A percentile compares a stretch with the other conserved stretches of the same genome.
These are phyloP conservation scores for Sisyra nigra DNA, from an alignment of 2,888 invertebrate genomes.

Conservation along the genomic window DNA sequence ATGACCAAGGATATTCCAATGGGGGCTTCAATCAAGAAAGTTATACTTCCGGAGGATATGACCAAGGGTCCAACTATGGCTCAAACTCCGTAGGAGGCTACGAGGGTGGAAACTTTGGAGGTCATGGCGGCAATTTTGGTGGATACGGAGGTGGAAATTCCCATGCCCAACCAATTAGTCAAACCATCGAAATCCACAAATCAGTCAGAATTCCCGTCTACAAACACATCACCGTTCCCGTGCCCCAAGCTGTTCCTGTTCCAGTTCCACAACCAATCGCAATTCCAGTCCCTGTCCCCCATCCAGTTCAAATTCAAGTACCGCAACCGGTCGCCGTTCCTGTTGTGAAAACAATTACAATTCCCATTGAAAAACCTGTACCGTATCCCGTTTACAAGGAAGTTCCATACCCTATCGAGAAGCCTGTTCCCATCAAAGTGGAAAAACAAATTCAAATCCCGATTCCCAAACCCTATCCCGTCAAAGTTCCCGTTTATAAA, in stretches of 20 bases:
- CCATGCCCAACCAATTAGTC: constrained; percentile 34
- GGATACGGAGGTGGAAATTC: constrained; percentile 18
- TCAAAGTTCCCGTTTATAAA: constrained; percentile 55
- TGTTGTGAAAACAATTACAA: constrained; percentile 46
- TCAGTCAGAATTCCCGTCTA: constrained; percentile 39
- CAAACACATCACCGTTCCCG: constrained; percentile 30
- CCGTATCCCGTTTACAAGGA: constrained; percentile 51
- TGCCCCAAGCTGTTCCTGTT: constrained; percentile 32
- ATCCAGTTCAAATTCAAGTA: constrained; percentile 51
- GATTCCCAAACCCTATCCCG: constrained; percentile 49
- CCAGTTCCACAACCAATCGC: constrained; percentile 52
- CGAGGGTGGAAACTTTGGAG: constrained; percentile 11
- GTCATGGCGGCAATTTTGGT: constrained; percentile 16
- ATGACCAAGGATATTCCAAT: too few species aligned
- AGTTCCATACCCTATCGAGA: constrained; percentile 47
- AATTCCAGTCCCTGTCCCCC: constrained; percentile 45
- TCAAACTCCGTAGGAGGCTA: constrained; percentile 13
- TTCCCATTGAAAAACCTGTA: constrained; percentile 55
- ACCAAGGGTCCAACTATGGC: constrained; percentile 14
- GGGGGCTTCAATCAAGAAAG: too few species aligned
- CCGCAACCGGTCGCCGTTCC: constrained; percentile 52
- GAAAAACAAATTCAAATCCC: constrained; percentile 51
- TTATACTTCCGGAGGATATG: constrained; percentile 11
- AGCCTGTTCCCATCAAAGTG: constrained; percentile 51
- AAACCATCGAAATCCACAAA: constrained; percentile 50